Evolutionary conservation across 2,797 vertebrate genomes (phyloP), one percentile per base, ranked within the genome.

Genomic region (Bovichtus variegatus): DNA sequence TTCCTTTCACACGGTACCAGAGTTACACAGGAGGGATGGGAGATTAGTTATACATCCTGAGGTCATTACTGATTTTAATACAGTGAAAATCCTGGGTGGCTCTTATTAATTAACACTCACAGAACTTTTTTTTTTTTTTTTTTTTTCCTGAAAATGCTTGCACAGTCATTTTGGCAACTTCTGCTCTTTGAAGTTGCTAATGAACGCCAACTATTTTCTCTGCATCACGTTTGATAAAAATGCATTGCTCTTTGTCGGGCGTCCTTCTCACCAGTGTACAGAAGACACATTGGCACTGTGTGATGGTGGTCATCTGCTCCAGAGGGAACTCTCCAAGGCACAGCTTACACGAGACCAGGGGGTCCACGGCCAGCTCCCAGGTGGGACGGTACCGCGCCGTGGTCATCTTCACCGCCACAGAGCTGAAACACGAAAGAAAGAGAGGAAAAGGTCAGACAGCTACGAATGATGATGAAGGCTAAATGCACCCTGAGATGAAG

Each of bases 251-350:
- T 47, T 36, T 90, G 19, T 0, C 6, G 6, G 16, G 21, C 9
- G 7, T 31, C 38, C n/a, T 43, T 71, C 97, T 95, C 80, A 99
- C 98, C 97, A 99, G 93, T 61, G 98, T 98, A 87, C 98, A 99
- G 96, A 99, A 99, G 93, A 99, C 96, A 93, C 98, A 99, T 91
- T 99, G 98, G 95, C 98, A 99, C 96, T 99, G 97, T 71, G 97
- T 95, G 83, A 99, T 97, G 76, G 97, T 98, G 50, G 98, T 99
- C 98, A 98, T 99, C 95, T 98, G 97, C 92, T 99, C 97, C 92
- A 97, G 94, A 0, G 98, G 97, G 85, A 97, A 99, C 95, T 99
- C 98, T 89, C 98, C 98, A 63, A 99, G 97, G 83, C 98, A 99
- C 89, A 99, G 97, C 90, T 99, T 99, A 94, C 98, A 99, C 44